These are phyloP conservation scores for Rhinolophus ferrumequinum DNA, from an alignment of 2,113 vertebrate species.

Conservation along the genomic window DNA sequence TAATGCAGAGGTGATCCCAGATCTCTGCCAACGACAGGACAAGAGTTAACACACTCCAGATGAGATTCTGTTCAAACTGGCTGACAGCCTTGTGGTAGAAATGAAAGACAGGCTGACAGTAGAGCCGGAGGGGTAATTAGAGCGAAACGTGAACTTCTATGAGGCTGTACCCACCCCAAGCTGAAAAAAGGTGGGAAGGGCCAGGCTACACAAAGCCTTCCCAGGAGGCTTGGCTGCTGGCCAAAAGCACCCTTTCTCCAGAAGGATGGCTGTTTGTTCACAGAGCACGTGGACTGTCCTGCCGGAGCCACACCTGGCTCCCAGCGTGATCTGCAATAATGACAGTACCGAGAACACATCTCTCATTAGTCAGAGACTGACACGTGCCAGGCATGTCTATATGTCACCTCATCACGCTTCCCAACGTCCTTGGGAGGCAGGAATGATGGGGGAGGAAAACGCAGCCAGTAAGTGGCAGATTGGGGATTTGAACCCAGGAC, in stretches of 20 bases:
- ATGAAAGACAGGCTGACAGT: slow-evolving; percentile 66
- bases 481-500: not conserved
- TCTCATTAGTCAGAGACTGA: not conserved
- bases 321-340: not conserved
- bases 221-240: not conserved
- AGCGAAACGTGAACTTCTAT: not conserved
- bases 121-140: slow-evolving; percentile 42
- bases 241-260: not conserved
- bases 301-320: not conserved
- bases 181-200: not conserved
- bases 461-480: not conserved
- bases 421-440: not conserved
- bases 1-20: slow-evolving; percentile 31
- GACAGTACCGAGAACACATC: not conserved
- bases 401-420: not conserved
- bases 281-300: not conserved
- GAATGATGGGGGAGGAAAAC: not conserved
- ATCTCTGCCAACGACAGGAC: slow-evolving; percentile 55
- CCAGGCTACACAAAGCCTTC: not conserved
- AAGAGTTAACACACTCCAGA: slow-evolving; percentile 58
- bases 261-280: not conserved
- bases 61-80: slow-evolving; percentile 38
- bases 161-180: not conserved
- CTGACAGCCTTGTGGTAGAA: slow-evolving; percentile 31
- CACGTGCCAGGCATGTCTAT: not conserved